Percentiles rank a stretch among this genome's conserved stretches.
Evolutionary conservation across 2,888 invertebrate species (phyloP).

Genomic region (Drosophila bunnanda): DNA sequence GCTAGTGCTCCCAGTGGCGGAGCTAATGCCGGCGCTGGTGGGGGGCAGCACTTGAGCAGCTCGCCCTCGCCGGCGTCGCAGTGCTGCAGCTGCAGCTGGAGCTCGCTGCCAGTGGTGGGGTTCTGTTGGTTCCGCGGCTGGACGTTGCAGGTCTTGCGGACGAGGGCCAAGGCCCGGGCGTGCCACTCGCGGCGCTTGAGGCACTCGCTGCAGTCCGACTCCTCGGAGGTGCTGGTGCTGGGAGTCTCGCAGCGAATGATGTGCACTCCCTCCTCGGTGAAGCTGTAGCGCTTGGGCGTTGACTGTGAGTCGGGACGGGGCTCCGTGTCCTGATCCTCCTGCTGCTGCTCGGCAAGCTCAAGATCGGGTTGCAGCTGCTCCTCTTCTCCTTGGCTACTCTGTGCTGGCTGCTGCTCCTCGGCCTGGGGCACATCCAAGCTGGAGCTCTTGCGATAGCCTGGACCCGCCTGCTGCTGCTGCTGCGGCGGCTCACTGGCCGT

Average conservation of each 20-base stretch:
- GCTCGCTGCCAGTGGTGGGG: conserved; percentile 53
- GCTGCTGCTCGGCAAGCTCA: background rate
- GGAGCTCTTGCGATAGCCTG: conserved; percentile 89
- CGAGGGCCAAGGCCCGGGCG: conserved; percentile 84
- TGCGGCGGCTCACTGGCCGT: conserved; percentile 85
- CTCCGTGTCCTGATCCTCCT: conserved; percentile 28
- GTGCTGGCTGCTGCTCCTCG: conserved; percentile 35
- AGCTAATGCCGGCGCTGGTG: conserved; percentile 20
- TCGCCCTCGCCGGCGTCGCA: conserved; percentile 75
- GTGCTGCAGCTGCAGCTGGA: conserved; percentile 67
- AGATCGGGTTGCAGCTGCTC: background rate
- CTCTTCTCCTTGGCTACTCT: conserved; percentile 47
- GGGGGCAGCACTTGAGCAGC: conserved; percentile 72
- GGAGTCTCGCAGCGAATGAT: conserved; percentile 85
- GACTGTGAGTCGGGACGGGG: conserved; percentile 50
- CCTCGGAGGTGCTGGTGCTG: conserved; percentile 84
- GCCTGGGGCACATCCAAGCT: conserved; percentile 88
- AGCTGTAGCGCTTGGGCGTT: conserved; percentile 88
- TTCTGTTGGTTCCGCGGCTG: conserved; percentile 68
- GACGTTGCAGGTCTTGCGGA: conserved; percentile 84
- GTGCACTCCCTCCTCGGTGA: conserved; percentile 89
- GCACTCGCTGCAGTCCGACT: conserved; percentile 85
- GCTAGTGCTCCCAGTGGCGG: background rate
- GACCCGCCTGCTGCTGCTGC: conserved; percentile 40
- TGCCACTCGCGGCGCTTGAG: conserved; percentile 85